Evolutionary conservation across 1,140 invertebrate genomes (phyloP), one percentile per base, ranked within the genome.

Genomic region (Drosophila busckii): DNA sequence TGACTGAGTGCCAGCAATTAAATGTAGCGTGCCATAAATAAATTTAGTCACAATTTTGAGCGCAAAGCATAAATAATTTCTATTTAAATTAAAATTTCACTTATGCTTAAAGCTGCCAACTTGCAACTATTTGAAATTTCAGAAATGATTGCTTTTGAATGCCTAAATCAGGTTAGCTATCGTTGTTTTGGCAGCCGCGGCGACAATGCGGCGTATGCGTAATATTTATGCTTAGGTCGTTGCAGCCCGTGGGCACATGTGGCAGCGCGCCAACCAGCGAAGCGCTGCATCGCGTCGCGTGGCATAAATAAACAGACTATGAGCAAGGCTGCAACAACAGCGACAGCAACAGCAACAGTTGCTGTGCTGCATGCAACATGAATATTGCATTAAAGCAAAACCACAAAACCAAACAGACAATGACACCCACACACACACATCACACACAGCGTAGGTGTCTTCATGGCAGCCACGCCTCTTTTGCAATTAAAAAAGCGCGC

Each of bases 281-380:
- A 32, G 38, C 40, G 34, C 34, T n/a, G n/a, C n/a, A n/a, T 32
- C 7, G 16, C 53, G 34, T 46, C 70, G 52, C 40, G 68, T 65
- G 70, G 68, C 71, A 80, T 80, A 78, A 80, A 78, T 80, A 78
- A 67, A 66, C 71, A 62, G 37, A 76, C 63, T 35, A 41, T 63
- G 53, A 50, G 70, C 17, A 35, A 37, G 20, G 15, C 5, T 54
- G 29, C 61, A 20, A 29, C 26, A 23, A 32, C 20, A 19, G 42
- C 32, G 3, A 4, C 29, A 22, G 20, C 16, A 8, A 28, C 40
- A 6, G 17, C 41, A 17, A 6, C 20, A 25, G 41, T 9, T 8
- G 32, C 42, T 62, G 29, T 58, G 52, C 48, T 67, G 26, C 16
- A 45, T 17, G 50, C 63, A 65, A 71, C 73, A 80, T 48, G 59